Evolutionary conservation across 2,113 vertebrate genomes (phyloP), one percentile per base, ranked within the genome.

Genomic region (Malurus melanocephalus): DNA sequence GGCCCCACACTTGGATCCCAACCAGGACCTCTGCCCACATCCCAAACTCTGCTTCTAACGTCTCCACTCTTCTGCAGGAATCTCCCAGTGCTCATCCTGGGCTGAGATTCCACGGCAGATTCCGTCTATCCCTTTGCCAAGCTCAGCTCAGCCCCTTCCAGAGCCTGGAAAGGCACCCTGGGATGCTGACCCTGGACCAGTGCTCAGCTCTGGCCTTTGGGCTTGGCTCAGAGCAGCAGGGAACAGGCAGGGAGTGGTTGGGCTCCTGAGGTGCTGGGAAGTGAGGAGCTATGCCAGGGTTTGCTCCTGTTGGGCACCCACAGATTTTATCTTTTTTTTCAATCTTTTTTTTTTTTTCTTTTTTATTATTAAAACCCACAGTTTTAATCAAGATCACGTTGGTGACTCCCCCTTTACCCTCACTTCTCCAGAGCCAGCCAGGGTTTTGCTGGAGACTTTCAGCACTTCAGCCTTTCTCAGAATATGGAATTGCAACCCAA

Each of bases 161-260:
- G 49, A 19, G 13, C n/a, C 38, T 23, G 14, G 43, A 2, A 30
- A 51, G 13, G 16, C 30, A 6, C 35, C 1, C 20, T 7, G 32
- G 52, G 16, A 5, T 12, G 9, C 10, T 15, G 20, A 38, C 72
- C 18, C 16, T 7, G 4, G 45, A 11, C 3, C 35, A 23, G 6
- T 52, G 19, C 76, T 20, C 18, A 0, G 8, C 48, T 18, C 8
- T 0, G 18, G 45, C 24, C 30, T 3, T 8, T 55, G 55, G n/a
- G 15, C 61, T 45, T 4, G 28, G 1, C 22, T 20, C 23, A 4
- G 18, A 4, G 3, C 30, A 23, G 16, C 0, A 14, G 38, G 48
- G 48, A 30, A 16, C 2, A 2, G 59, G 43, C 67, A 38, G 30
- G 62, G n/a, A 20, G 3, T 0, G 16, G 8, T 4, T 11, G 13